Evolutionary conservation across 2,113 vertebrate species (phyloP), one percentile per base, ranked within the genome.

Genomic region (Arvicanthis niloticus): DNA sequence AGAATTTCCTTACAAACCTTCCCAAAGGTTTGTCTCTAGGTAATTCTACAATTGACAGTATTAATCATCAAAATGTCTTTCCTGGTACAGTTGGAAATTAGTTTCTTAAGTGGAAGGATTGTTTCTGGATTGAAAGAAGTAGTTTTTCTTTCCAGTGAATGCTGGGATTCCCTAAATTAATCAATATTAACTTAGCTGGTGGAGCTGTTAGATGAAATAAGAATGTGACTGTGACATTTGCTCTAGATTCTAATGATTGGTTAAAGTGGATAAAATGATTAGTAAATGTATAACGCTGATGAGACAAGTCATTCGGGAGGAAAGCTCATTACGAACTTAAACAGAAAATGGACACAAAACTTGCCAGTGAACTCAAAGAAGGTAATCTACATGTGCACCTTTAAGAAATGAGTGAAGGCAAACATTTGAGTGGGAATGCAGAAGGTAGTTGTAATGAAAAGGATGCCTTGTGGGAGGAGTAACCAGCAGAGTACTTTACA

Each of bases 141-240:
- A 37, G 26, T 37, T 88, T 90, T 86, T 88, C 68, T 37, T 88
- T 22, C 19, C 34, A 26, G 3, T n/a, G 85, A 48, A 86, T 3
- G 17, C 8, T 91, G n/a, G 92, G 92, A 15, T 60, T 16, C 9
- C 31, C n/a, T 95, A 91, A 77, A 87, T 34, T 96, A 75, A 91
- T 96, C 75, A 88, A 93, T 62, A 76, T 76, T 92, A 72, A 56
- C 26, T 37, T 77, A 56, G 60, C n/a, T 78, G 68, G 56, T 80
- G 48, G 77, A 93, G 51, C 37, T 65, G 16, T 1, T 67, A 72
- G 53, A 89, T 21, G 34, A 42, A 24, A 58, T 53, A 51, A 87
- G 53, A 45, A 60, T 73, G 19, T 22, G 42, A 9, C 37, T 89
- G 16, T 94, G 87, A 87, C 96, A 96, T 48, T 89, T 77, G 67